A percentile compares a stretch with the other conserved stretches of the same genome.
phyloP scores from a whole-genome alignment of 2,797 vertebrate species.

The Coregonus suidteri region DNA sequence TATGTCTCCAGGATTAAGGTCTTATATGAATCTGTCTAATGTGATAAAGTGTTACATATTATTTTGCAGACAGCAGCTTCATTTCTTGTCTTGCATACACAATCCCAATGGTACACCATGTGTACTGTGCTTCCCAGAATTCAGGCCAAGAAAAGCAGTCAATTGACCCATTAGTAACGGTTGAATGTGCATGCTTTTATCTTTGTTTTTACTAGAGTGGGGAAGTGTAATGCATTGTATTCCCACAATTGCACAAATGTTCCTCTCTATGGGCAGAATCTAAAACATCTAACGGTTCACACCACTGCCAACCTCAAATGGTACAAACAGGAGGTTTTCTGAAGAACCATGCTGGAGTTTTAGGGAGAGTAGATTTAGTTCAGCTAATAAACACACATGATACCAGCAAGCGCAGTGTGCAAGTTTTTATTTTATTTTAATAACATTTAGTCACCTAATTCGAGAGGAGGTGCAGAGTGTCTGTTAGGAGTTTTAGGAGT shows the following conservation, averaged over 20 bases:
- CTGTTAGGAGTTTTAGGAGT: not conserved
- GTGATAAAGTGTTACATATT: not conserved
- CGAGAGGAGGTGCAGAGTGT: not conserved
- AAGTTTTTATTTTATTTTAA: not conserved
- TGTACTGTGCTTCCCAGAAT: conserved; percentile 42
- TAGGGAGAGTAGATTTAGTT: conserved; percentile 6
- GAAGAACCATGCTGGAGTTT: not conserved
- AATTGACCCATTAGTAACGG: conserved; percentile 46
- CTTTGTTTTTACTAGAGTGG: conserved; percentile 14
- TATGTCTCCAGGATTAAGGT: not conserved
- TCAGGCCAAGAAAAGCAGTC: conserved; percentile 40
- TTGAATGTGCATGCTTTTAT: conserved; percentile 42
- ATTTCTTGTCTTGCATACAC: conserved; percentile 17
- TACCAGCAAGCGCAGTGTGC: not conserved
- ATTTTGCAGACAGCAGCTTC: conserved; percentile 14
- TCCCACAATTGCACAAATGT: not conserved
- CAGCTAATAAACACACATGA: not conserved
- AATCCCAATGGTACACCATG: conserved; percentile 32
- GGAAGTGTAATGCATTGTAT: conserved; percentile 1
- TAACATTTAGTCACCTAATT: not conserved
- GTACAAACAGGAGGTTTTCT: not conserved
- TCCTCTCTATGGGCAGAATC: conserved; percentile 7
- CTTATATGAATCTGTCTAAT: not conserved
- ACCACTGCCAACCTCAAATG: not conserved
- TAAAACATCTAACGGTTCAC: conserved; percentile 2